phyloP scores from a whole-genome alignment of 2,113 vertebrate genomes.

The Todiramphus chloris region DNA sequence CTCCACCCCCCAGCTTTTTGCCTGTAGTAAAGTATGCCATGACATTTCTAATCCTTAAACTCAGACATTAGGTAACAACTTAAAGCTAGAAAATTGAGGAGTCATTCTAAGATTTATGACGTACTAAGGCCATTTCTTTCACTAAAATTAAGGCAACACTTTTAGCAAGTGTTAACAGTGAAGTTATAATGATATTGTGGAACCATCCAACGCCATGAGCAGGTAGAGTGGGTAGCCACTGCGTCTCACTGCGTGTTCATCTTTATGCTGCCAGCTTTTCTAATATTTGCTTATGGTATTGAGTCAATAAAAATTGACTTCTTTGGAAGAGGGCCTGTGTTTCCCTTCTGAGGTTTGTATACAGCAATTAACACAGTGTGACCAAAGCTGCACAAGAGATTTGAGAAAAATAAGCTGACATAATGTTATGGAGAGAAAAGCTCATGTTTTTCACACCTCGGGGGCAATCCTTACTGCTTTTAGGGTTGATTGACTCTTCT shows the following conservation, averaged over 20 bases:
- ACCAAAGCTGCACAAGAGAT: neutral
- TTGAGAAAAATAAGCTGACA: neutral
- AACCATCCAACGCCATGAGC: neutral
- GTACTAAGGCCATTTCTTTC: neutral
- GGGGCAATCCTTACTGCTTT: neutral
- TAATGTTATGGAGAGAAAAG: neutral
- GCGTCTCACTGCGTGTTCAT: neutral
- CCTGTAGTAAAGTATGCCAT: neutral
- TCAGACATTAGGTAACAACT: neutral
- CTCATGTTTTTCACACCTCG: neutral
- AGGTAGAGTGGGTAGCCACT: neutral
- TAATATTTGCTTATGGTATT: neutral
- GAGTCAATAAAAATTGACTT: neutral
- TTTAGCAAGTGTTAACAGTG: neutral
- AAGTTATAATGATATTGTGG: neutral
- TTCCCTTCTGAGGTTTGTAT: neutral
- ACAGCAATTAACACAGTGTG: neutral
- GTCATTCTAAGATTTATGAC: neutral
- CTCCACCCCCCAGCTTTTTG: neutral
- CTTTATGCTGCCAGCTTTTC: neutral
- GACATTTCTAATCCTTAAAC: neutral
- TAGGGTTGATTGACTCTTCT: neutral
- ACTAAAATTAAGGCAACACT: neutral
- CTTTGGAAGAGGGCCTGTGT: neutral
- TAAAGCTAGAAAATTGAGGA: neutral